Evolutionary conservation across 1,140 invertebrate genomes (phyloP).

Genomic region (Halesus radiatus): DNA sequence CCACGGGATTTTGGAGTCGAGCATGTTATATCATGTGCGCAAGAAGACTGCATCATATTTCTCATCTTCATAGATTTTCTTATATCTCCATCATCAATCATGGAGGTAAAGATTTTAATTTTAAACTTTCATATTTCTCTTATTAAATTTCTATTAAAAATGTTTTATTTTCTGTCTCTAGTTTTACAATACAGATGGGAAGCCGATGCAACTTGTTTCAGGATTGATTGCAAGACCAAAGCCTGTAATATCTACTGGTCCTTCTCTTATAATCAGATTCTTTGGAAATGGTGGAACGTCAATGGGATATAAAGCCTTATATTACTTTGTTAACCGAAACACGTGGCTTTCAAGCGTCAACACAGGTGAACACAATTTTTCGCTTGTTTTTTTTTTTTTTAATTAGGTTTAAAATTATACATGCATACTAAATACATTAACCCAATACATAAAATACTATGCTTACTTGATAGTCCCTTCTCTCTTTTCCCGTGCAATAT

Average conservation of each 20-base stretch:
- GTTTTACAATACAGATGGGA: slow-evolving; percentile 79
- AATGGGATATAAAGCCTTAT: slow-evolving; percentile 76
- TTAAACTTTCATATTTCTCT: not conserved
- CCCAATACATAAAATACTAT: too few species aligned
- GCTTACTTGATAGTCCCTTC: too few species aligned
- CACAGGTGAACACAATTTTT: slow-evolving; percentile 17
- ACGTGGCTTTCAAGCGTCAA: slow-evolving; percentile 3
- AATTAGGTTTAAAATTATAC: too few species aligned
- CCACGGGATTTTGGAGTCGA: slow-evolving; percentile 76
- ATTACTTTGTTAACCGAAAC: slow-evolving; percentile 67
- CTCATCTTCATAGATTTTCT: slow-evolving; percentile 80
- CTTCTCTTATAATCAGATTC: slow-evolving; percentile 74
- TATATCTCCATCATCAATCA: slow-evolving; percentile 74
- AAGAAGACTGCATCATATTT: slow-evolving; percentile 69
- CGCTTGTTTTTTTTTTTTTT: too few species aligned
- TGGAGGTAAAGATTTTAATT: slow-evolving; percentile 70
- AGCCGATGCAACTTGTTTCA: slow-evolving; percentile 74
- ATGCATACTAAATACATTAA: too few species aligned
- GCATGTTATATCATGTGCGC: slow-evolving; percentile 72
- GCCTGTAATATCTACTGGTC: slow-evolving; percentile 73
- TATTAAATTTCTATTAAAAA: too few species aligned
- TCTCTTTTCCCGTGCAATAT: too few species aligned
- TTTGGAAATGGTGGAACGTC: slow-evolving; percentile 78
- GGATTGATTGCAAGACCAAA: slow-evolving; percentile 76
- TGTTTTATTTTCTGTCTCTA: slow-evolving; percentile 58